Percentiles rank a stretch among this genome's conserved stretches.
phyloP scores from a whole-genome alignment of 2,797 vertebrate species.

The Hydrophis major region DNA sequence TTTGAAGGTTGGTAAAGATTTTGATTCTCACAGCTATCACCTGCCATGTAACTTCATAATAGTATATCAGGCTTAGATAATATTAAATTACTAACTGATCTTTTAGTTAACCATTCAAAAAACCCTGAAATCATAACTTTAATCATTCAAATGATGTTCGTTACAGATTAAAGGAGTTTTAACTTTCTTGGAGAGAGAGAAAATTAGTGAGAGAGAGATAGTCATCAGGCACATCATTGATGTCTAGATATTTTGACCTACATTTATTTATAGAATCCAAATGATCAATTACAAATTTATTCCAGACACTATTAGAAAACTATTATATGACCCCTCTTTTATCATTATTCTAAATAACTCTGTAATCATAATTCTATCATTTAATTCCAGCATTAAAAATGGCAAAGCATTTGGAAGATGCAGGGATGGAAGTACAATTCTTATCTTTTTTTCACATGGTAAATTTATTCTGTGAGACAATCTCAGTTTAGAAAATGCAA shows the following conservation, averaged over 20 bases:
- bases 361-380: not conserved
- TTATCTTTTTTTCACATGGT: not conserved
- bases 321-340: not conserved
- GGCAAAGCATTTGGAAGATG: not conserved
- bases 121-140: not conserved
- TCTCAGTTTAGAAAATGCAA: not conserved
- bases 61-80: not conserved
- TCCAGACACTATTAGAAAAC: not conserved
- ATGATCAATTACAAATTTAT: not conserved
- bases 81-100: not conserved
- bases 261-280: not conserved
- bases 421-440: not conserved
- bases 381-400: not conserved
- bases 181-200: not conserved
- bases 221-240: not conserved
- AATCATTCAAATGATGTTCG: not conserved
- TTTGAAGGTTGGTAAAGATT: not conserved
- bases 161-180: not conserved
- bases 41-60: not conserved
- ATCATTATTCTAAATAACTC: not conserved
- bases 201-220: not conserved
- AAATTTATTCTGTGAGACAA: not conserved
- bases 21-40: not conserved
- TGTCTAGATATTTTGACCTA: not conserved
- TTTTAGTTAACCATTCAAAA: not conserved